Evolutionary conservation across 1,140 invertebrate species (phyloP), one percentile per base, ranked within the genome.

Genomic region (Latrodectus geometricus): DNA sequence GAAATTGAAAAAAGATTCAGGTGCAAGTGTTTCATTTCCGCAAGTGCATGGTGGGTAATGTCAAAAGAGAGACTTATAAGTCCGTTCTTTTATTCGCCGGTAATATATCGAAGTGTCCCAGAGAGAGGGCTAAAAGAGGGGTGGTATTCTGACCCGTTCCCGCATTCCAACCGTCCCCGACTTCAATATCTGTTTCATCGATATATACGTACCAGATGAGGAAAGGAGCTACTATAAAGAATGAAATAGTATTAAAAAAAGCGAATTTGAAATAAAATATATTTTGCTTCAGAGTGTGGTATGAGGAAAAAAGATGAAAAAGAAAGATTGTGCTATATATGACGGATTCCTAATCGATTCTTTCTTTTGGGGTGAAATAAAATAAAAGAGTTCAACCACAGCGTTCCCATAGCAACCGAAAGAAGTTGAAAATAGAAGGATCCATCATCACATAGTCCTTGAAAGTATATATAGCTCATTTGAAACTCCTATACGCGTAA

Each of bases 281-380:
- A 76, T 76, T 76, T 48, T 52, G 21, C 54, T 17, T 21, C 52
- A 8, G 20, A 9, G 17, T n/a, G n/a, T 21, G 12, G 23, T 66
- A 49, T 21, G 20, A 23, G 11, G 20, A 61, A n/a, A 69, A 69
- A 69, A 21, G 21, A 35, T 35, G 35, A 35, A 54, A 61, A 68
- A 21, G 61, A 65, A 54, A 68, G 61, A 66, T 78, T 78, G 56
- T 23, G 35, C 56, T 56, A 66, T 78, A 78, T 78, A 78, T 78
- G 76, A 78, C 23, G 76, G 76, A 78, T 78, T 78, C 76, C 61
- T 78, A 78, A 78, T 78, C 76, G 76, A 78, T 78, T 56, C 76
- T 78, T 68, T 78, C 66, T 48, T 78, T 68, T 49, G 76, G 35
- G 48, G 61, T 50, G 52, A 49, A 49, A 49, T 68, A 68, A 68